A percentile compares a stretch with the other conserved stretches of the same genome.
Evolutionary conservation across 2,113 vertebrate genomes (phyloP).

Genomic region (Amblyornis subalaris): DNA sequence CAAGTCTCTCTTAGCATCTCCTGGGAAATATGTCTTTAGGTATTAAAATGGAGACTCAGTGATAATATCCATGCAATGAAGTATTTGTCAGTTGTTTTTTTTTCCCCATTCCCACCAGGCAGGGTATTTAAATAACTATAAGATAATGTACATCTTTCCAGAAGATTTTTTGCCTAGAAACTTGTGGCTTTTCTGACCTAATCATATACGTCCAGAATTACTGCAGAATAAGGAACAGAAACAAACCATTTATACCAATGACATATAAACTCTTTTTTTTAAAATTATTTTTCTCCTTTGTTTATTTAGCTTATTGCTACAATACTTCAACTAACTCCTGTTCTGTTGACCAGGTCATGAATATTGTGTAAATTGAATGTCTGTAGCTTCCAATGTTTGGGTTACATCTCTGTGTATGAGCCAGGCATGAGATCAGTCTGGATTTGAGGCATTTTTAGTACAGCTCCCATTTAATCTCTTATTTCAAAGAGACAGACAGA

Average conservation of each 20-base stretch:
- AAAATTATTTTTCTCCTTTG: background rate
- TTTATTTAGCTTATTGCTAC: background rate
- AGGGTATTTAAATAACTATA: background rate
- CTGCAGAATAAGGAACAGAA: background rate
- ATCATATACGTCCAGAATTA: background rate
- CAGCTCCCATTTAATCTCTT: constrained; percentile 8
- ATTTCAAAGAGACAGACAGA: background rate
- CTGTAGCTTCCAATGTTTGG: background rate
- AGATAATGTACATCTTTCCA: background rate
- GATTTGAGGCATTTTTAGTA: constrained; percentile 25
- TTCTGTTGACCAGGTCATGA: background rate
- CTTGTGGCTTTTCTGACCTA: background rate
- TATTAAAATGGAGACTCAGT: background rate
- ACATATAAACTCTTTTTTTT: background rate
- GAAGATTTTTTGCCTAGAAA: background rate
- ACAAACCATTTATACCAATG: background rate
- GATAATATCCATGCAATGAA: background rate
- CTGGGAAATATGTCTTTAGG: background rate
- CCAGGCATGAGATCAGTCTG: background rate
- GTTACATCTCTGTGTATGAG: background rate
- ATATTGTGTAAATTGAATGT: background rate
- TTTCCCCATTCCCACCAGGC: background rate
- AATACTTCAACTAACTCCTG: background rate
- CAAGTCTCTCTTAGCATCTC: background rate
- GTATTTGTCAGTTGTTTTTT: background rate